Base-by-base conservation (phyloP, 2,113 vertebrate species). In the Dascyllus trimaculatus region DNA sequence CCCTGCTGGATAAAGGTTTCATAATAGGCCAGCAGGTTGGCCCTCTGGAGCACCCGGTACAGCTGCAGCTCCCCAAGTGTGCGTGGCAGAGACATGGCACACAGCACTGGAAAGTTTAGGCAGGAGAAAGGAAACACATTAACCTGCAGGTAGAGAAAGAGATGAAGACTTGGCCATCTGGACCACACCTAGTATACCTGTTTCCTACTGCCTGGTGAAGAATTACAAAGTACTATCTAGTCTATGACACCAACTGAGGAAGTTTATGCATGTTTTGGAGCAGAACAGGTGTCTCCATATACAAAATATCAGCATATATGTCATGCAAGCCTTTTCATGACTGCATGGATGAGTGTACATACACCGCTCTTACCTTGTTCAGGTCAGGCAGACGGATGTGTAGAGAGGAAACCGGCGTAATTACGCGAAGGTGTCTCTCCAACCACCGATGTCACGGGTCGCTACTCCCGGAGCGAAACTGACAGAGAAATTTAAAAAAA, bases 1-100 rank as follows among this genome's bases (percentile, higher is more conserved):
- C 98, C 98, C 94, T 99, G 98, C 95, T 99, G 97, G 95, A 99
- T 98, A 95, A 99, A 99, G 89, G 97, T 99, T 94, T 99, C 97
- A 48, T 99, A 99, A 94, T 99, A 99, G 90, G 96, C 96, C 85
- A 99, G 94, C 81, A 99, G 96, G 85, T 99, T 98, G 93, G 98
- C 98, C 0, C 97, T 94, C 78, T 99, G 98, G 85, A 99, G 93
- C 80, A 99, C 97, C 70, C 97, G 96, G 81, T 98, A 99, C 45
- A 99, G 96, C 94, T 99, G 98, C 89, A 99, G 90, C 94, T 99
- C 98, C 40, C 98, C 98, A 88, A 99, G 95, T 0, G 97, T 99
- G 88, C 97, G 96, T 72, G 98, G 98, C 91, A 98, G 93, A 80
- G 97, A 97, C 97, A 99, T 98, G 85, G 91, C 85, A 71, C 87